A percentile compares a stretch with the other conserved stretches of the same genome.
phyloP scores from a whole-genome alignment of 2,888 invertebrate species.

The Parnassius apollo region DNA sequence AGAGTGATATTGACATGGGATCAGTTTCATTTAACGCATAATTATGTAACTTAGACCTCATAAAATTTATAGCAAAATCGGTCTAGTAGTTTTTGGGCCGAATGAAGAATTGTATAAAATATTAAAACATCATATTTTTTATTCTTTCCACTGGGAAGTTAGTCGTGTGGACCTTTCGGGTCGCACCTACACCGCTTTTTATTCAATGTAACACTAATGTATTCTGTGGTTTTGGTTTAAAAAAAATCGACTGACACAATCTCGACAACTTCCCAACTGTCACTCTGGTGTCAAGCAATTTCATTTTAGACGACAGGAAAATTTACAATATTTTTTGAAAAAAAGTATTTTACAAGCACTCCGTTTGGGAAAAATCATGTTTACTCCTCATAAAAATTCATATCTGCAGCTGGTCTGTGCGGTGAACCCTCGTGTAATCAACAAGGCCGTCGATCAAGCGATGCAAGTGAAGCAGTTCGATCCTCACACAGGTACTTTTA shows the following conservation, averaged over 20 bases:
- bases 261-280: conserved; percentile 1
- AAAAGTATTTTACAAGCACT: background rate
- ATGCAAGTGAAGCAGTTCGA: conserved; percentile 51
- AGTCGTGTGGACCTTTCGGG: too few relatives aligned
- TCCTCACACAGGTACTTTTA: conserved; percentile 49
- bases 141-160: too few relatives aligned
- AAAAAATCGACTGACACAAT: conserved; percentile 7
- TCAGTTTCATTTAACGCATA: too few relatives aligned
- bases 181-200: too few relatives aligned
- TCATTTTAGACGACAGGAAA: background rate
- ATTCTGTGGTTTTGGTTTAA: too few relatives aligned
- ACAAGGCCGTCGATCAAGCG: conserved; percentile 63
- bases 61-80: too few relatives aligned
- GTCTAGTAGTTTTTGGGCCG: too few relatives aligned
- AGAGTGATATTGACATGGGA: too few relatives aligned
- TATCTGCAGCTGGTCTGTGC: conserved; percentile 66
- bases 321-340: background rate
- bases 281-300: conserved; percentile 2
- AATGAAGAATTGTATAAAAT: too few relatives aligned
- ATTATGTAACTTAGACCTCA: too few relatives aligned
- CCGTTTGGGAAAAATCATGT: conserved; percentile 47
- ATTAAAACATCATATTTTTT: too few relatives aligned
- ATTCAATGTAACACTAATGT: too few relatives aligned
- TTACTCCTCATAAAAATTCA: conserved; percentile 66
- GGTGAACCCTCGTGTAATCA: conserved; percentile 62